Base-by-base conservation (phyloP, 2,113 vertebrate species). In the Nothocercus nigrocapillus region DNA sequence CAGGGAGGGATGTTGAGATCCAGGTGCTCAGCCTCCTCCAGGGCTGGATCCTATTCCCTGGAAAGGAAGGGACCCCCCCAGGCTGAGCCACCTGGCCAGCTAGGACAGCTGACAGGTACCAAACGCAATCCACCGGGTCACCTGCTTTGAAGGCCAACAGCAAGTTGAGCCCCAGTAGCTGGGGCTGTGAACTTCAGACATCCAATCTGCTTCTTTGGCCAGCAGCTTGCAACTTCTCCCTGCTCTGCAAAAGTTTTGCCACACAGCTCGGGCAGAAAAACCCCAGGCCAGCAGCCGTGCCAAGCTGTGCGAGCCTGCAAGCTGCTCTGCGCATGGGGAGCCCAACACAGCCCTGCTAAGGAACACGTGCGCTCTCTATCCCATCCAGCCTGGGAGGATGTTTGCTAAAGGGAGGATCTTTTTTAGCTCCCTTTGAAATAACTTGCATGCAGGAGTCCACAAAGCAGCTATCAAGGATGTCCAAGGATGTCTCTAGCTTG, bases 241-340 rank as follows among this genome's bases (percentile, higher is more conserved):
- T 3, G 1, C 21, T 56, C 42, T 25, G 19, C 16, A 56, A 53
- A 88, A 32, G 69, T 34, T 44, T 83, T 77, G 16, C 22, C 47
- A 27, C 1, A 0, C 22, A 90, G 44, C n/a, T 53, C 21, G 11
- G 19, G 4, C 44, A 83, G 25, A 74, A 70, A 74, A 19, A 67
- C 16, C 80, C 49, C 44, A 88, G 5, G 8, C 4, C 25, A 77
- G 16, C 2, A 3, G 2, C 8, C 17, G 42, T 0, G 0, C 14
- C 18, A 74, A 81, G 18, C 5, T 16, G 4, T 28, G 54, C 7
- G 24, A 79, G 18, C 16, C n/a, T n/a, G 54, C 36, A 38, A 38
- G 30, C 13, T 90, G 32, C 30, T 61, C 13, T 5, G 0, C 2
- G 4, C 10, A n/a, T 1, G 4, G 6, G 5, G 28, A 68, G 9